These are phyloP conservation scores for Elanus axillaris DNA, from an alignment of 2,113 vertebrate genomes.

Conservation along the genomic window DNA sequence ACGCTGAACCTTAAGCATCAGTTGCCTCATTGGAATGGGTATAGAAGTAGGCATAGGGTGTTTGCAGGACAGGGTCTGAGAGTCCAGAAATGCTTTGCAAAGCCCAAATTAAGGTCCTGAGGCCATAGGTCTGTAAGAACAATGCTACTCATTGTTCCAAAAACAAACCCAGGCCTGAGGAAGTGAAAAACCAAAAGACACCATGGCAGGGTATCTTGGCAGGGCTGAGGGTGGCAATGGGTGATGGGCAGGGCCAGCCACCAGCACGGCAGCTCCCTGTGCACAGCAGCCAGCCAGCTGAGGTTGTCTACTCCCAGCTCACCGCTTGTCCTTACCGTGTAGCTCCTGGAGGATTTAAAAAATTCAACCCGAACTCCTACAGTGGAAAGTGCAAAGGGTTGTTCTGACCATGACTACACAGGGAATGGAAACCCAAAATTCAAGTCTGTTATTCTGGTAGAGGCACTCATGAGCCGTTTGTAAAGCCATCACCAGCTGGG, in stretches of 20 bases:
- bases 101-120: background rate
- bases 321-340: background rate
- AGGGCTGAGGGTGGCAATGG: background rate
- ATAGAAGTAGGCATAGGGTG: background rate
- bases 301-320: background rate
- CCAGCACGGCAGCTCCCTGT: background rate
- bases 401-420: background rate
- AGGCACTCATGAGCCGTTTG: background rate
- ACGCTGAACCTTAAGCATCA: background rate
- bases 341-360: background rate
- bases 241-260: background rate
- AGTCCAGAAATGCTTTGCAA: background rate
- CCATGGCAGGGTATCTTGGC: background rate
- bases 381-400: background rate
- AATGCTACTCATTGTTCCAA: background rate
- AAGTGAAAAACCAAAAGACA: background rate
- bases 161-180: background rate
- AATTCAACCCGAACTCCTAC: background rate
- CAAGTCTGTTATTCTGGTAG: background rate
- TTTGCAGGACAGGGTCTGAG: background rate
- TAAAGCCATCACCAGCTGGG: background rate
- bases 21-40: background rate
- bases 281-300: background rate
- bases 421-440: background rate
- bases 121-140: background rate